Conservation (phyloP, 1,140 invertebrate genomes). For the Grapholita molesta region DNA sequence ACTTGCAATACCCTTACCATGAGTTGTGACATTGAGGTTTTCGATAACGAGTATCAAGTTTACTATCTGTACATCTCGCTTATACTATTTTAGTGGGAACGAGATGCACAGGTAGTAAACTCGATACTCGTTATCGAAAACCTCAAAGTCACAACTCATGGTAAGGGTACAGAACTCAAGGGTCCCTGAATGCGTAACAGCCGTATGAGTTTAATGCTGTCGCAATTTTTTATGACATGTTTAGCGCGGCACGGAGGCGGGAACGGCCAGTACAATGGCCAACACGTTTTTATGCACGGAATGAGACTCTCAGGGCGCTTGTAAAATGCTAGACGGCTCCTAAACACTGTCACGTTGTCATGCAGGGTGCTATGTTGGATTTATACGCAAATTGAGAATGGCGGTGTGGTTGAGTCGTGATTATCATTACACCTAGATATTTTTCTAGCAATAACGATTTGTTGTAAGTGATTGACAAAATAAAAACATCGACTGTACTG, state of each 20-base stretch:
- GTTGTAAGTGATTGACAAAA: too few relatives aligned
- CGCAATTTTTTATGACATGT: slow-evolving; percentile 7
- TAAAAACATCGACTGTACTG: too few relatives aligned
- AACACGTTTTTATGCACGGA: slow-evolving; percentile 10
- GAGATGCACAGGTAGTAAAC: too few relatives aligned
- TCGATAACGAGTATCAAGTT: too few relatives aligned
- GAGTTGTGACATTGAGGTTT: too few relatives aligned
- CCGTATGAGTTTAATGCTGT: slow-evolving; percentile 6
- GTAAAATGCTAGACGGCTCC: neutral
- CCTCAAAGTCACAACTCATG: too few relatives aligned
- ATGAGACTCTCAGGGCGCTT: neutral
- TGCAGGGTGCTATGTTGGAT: neutral
- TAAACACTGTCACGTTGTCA: neutral
- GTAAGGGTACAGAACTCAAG: too few relatives aligned
- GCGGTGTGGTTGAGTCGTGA: neutral
- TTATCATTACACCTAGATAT: too few relatives aligned
- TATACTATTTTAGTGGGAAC: too few relatives aligned
- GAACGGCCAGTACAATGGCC: neutral
- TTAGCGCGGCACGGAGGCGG: neutral
- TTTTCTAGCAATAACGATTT: too few relatives aligned
- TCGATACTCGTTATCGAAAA: too few relatives aligned
- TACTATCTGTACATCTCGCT: too few relatives aligned
- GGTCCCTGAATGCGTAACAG: neutral
- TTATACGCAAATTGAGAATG: neutral
- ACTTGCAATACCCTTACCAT: neutral